These are phyloP conservation scores for Parapristionchus giblindavisi DNA, from an alignment of 2,888 invertebrate genomes.

Conservation along the genomic window DNA sequence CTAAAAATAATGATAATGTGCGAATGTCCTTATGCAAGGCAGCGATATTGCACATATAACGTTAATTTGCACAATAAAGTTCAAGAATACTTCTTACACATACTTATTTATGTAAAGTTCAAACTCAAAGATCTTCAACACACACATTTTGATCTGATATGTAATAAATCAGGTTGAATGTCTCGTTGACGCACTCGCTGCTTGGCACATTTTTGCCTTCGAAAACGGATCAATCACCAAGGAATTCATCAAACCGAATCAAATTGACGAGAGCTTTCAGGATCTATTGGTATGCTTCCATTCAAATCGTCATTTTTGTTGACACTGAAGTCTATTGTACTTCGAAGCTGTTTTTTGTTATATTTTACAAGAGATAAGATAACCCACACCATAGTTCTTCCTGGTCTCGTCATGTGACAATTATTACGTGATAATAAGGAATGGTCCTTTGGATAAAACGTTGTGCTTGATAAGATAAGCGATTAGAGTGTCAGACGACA, in stretches of 20 bases:
- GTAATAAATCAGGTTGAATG: slow-evolving; percentile 29
- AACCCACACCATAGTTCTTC: not conserved
- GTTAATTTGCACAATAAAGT: too few species aligned
- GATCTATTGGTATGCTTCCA: slow-evolving; percentile 1
- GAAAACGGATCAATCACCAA: not conserved
- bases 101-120: too few species aligned
- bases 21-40: too few species aligned
- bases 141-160: too few species aligned
- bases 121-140: too few species aligned
- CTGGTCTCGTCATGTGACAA: slow-evolving; percentile 15
- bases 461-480: not conserved
- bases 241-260: slow-evolving; percentile 7
- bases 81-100: too few species aligned
- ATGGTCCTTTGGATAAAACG: not conserved
- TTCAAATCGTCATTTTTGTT: not conserved
- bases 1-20: too few species aligned
- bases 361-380: slow-evolving; percentile 8
- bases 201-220: slow-evolving; percentile 20
- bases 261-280: slow-evolving; percentile 21
- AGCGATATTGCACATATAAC: too few species aligned
- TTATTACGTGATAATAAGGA: too few species aligned
- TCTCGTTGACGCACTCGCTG: slow-evolving; percentile 21
- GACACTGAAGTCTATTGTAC: not conserved
- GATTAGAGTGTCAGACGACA: too few species aligned
- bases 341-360: not conserved